Evolutionary conservation across 2,888 invertebrate genomes (phyloP).

Genomic region (Cataglyphis rosenhaueri): DNA sequence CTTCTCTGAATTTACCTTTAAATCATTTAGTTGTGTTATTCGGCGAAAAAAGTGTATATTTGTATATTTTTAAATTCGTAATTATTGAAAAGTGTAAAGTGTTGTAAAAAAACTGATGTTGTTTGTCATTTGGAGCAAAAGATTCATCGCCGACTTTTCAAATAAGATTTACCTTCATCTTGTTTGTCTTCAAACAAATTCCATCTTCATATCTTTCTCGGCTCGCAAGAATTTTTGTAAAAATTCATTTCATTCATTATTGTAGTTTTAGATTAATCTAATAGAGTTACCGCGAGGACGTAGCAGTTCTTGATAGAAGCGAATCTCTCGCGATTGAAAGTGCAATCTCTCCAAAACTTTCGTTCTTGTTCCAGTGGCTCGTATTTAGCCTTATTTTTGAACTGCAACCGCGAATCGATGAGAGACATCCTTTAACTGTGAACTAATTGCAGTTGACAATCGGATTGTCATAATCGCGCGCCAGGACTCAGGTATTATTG

Average conservation of each 20-base stretch:
- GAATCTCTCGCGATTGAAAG: neutral
- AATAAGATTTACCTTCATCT: slow-evolving; percentile 25
- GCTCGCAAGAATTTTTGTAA: neutral
- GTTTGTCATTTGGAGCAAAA: slow-evolving; percentile 21
- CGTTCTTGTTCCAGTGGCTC: neutral
- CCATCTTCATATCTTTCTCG: neutral
- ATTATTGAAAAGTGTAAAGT: slow-evolving; percentile 28
- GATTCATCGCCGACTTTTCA: slow-evolving; percentile 12
- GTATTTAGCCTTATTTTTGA: neutral
- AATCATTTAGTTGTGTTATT: neutral
- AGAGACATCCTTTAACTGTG: slow-evolving; percentile 16
- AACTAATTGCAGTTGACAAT: slow-evolving; percentile 14
- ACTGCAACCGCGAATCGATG: neutral
- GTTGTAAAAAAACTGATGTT: slow-evolving; percentile 10
- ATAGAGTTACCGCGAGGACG: neutral
- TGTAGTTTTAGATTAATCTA: slow-evolving; percentile 18
- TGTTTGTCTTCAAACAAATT: slow-evolving; percentile 14
- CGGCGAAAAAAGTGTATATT: neutral
- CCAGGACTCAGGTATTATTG: slow-evolving; percentile 82
- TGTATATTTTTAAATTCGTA: neutral
- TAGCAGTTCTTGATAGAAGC: neutral
- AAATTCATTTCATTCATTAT: neutral
- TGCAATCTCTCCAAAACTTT: slow-evolving; percentile 17
- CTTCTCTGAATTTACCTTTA: neutral
- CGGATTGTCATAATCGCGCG: slow-evolving; percentile 15